Percentiles rank a stretch among this genome's conserved stretches.
phyloP scores from a whole-genome alignment of 2,888 invertebrate genomes.

The Drosophila quinaria region DNA sequence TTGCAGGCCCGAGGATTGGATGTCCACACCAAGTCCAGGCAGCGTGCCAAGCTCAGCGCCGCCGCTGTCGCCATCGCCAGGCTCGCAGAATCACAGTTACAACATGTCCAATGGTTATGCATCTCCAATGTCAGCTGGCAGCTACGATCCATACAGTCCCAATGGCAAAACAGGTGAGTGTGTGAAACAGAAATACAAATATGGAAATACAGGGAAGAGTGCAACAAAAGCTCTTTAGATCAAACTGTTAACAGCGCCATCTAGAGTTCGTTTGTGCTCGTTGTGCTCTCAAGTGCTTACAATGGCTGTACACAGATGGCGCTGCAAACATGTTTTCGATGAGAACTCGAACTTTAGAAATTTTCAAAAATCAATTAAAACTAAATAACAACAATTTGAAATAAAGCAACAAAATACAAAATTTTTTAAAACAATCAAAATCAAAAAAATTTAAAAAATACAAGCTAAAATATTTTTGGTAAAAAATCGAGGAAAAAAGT shows the following conservation, averaged over 20 bases:
- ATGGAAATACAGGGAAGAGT: neutral
- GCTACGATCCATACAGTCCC: constrained; percentile 96
- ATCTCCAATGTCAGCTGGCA: constrained; percentile 94
- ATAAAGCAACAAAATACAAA: too few relatives aligned
- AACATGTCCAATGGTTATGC: constrained; percentile 91
- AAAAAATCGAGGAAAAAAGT: too few relatives aligned
- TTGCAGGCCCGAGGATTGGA: constrained; percentile 87
- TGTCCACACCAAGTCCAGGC: constrained; percentile 88
- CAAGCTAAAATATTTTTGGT: too few relatives aligned
- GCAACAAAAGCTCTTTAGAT: constrained; percentile 10
- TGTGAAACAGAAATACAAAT: neutral
- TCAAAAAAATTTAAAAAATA: too few relatives aligned
- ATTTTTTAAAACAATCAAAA: too few relatives aligned
- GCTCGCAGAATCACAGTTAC: constrained; percentile 86
- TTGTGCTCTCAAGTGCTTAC: neutral
- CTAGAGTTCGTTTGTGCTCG: constrained; percentile 22
- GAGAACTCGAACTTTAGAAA: too few relatives aligned
- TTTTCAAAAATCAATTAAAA: too few relatives aligned
- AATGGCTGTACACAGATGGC: constrained; percentile 33
- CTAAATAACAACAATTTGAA: too few relatives aligned
- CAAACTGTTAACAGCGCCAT: constrained; percentile 27
- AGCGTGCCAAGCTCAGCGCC: constrained; percentile 87
- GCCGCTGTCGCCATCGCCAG: constrained; percentile 90
- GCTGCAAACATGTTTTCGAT: constrained; percentile 1
- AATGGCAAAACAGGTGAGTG: constrained; percentile 95